Percentiles rank a stretch among this genome's conserved stretches.
Evolutionary conservation across 2,888 invertebrate genomes (phyloP).

Genomic region (Lydus trimaculatus): DNA sequence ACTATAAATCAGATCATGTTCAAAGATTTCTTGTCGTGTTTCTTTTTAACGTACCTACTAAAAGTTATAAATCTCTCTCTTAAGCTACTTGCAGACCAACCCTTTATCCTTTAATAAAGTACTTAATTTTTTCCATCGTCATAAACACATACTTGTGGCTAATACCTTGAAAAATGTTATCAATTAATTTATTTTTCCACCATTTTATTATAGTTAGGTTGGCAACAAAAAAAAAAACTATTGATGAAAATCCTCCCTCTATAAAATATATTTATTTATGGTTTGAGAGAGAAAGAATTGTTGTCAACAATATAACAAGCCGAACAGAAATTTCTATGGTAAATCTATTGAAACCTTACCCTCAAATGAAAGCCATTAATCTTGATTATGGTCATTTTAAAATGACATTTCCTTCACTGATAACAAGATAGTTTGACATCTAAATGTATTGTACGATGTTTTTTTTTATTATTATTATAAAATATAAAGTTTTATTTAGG

Average conservation of each 20-base stretch:
- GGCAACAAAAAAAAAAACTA: neutral
- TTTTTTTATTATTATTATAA: too few relatives aligned
- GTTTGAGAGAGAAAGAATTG: slow-evolving; percentile 41
- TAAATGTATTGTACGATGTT: slow-evolving; percentile 14
- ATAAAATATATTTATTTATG: slow-evolving; percentile 34
- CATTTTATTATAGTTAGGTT: too few relatives aligned
- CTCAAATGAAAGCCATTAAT: slow-evolving; percentile 42
- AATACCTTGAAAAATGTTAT: neutral
- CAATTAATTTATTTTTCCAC: neutral
- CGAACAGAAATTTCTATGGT: slow-evolving; percentile 27
- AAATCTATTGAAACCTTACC: slow-evolving; percentile 40
- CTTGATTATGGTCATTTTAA: slow-evolving; percentile 44
- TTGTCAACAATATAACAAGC: slow-evolving; percentile 44
- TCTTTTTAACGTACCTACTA: slow-evolving; percentile 3
- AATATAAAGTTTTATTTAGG: neutral
- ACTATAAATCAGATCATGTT: slow-evolving; percentile 3
- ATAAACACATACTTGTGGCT: neutral
- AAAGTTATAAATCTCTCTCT: neutral
- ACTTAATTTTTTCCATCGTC: neutral
- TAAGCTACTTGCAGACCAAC: neutral
- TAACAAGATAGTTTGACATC: slow-evolving; percentile 25
- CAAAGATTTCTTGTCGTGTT: slow-evolving; percentile 6
- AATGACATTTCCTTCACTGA: slow-evolving; percentile 34
- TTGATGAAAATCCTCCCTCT: neutral
- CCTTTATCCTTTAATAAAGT: slow-evolving; percentile 11